phyloP scores from a whole-genome alignment of 2,797 vertebrate species.

The Acrocephalus scirpaceus region DNA sequence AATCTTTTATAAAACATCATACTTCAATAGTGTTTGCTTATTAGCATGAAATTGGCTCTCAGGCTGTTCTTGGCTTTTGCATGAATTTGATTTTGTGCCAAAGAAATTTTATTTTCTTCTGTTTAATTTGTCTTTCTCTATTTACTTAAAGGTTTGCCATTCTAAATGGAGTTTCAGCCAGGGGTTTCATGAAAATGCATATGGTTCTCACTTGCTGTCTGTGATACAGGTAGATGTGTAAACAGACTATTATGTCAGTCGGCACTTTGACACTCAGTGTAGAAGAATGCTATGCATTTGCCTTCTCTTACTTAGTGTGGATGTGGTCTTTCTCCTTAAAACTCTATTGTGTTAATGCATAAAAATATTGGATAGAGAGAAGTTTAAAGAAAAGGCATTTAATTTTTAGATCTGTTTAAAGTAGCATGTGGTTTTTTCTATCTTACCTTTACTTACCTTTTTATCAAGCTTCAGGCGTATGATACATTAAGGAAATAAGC shows the following conservation, averaged over 20 bases:
- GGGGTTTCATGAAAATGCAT: neutral
- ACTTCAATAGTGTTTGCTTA: neutral
- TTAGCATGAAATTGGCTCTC: constrained; percentile 26
- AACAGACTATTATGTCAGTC: neutral
- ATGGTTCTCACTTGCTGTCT: constrained; percentile 24
- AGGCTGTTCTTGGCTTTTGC: neutral
- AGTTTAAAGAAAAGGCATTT: neutral
- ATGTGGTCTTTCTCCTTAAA: neutral
- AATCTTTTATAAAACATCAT: neutral
- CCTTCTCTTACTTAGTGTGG: neutral
- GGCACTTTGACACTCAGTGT: neutral
- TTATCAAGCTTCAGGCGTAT: neutral
- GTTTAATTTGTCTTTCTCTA: constrained; percentile 24
- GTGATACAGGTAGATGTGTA: neutral
- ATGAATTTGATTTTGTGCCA: neutral
- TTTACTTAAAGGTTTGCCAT: constrained; percentile 9
- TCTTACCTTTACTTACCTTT: neutral
- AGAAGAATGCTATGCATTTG: neutral
- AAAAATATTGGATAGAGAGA: neutral
- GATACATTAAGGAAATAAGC: neutral
- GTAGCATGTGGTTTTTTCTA: neutral
- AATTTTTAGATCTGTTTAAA: neutral
- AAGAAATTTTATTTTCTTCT: neutral
- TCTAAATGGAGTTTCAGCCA: neutral
- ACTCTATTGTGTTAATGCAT: neutral